phyloP scores from a whole-genome alignment of 2,888 invertebrate species.

The Ligdia adustata region DNA sequence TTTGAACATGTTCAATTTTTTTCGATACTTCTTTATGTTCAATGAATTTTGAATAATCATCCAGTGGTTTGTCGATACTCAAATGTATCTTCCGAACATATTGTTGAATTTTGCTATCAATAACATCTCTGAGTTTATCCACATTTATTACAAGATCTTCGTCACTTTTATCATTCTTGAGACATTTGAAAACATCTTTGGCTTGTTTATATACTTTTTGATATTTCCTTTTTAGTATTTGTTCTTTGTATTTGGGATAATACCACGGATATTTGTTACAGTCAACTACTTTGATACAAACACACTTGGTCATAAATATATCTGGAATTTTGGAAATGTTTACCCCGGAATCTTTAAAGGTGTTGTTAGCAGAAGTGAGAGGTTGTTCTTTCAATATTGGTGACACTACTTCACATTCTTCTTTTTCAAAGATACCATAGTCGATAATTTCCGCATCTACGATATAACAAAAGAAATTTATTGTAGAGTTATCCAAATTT shows the following conservation, averaged over 20 bases:
- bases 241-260: conserved; percentile 17
- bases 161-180: not conserved
- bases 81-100: too few species aligned
- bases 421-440: conserved; percentile 6
- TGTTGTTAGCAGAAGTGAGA: not conserved
- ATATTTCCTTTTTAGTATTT: conserved; percentile 10
- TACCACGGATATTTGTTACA: conserved; percentile 37
- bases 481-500: too few species aligned
- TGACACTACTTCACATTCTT: not conserved
- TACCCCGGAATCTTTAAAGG: too few species aligned
- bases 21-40: too few species aligned
- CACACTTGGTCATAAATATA: not conserved
- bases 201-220: not conserved
- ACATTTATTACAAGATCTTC: not conserved
- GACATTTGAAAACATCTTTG: not conserved
- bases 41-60: too few species aligned
- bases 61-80: too few species aligned
- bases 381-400: not conserved
- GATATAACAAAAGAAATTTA: too few species aligned
- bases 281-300: conserved; percentile 34
- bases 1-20: too few species aligned
- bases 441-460: conserved; percentile 5
- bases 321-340: not conserved
- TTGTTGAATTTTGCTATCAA: too few species aligned
- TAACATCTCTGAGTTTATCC: too few species aligned